Base-by-base conservation (phyloP, 2,113 vertebrate genomes). In the Amblyopsis rosae region DNA sequence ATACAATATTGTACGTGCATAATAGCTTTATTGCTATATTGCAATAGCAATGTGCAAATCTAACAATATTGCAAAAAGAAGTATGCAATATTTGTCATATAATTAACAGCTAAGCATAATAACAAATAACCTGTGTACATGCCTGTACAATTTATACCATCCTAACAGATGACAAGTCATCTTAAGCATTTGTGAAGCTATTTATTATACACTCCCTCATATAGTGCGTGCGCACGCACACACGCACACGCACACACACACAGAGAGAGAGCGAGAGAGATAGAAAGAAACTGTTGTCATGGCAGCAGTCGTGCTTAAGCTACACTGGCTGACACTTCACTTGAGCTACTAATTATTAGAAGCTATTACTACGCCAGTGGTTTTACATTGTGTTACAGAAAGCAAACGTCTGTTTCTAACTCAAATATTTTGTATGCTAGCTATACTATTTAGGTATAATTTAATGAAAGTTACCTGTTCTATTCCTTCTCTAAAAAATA, bases 251-350 rank as follows among this genome's bases (percentile, higher is more conserved):
- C 59, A 59, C 19, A 59, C 15, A 41, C 68, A 67, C 57, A 62
- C 61, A 67, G 60, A 33, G 59, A 64, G 65, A 67, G 62, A 75
- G 59, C 71, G 60, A 74, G 60, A 78, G 55, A 80, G 55, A 78
- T 74, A 85, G 72, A 82, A 54, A 58, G 59, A 81, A 79, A 74
- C 17, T 16, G 90, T 92, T 90, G 88, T 82, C 92, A 91, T 92
- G 88, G 87, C 87, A 91, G 86, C 89, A 62, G 72, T 54, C 64
- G 78, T 62, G 82, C 56, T 19, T 56, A n/a, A 45, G 75, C 64
- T n/a, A 3, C 67, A 80, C 69, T 47, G 65, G 75, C 59, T 11
- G 50, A 77, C 78, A 84, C 69, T 77, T 84, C 80, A 86, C 84
- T 82, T 86, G 77, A 60, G 73, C 82, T 69, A 54, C 78, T 63